Evolutionary conservation across 2,888 invertebrate species (phyloP).

Genomic region (Cataglyphis rosenhaueri): DNA sequence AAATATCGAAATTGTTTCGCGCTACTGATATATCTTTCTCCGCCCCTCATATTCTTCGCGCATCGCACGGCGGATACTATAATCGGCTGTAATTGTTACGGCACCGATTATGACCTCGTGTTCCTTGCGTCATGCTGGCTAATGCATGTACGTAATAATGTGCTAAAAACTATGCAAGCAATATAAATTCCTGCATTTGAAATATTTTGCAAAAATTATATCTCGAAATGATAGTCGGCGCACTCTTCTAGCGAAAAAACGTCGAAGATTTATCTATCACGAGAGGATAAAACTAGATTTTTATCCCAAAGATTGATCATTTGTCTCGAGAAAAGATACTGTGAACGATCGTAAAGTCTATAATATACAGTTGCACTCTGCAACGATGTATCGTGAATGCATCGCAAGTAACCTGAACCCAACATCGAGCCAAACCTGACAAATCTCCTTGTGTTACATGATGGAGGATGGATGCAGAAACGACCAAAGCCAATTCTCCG

Average conservation of each 20-base stretch:
- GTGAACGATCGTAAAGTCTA: conserved; percentile 34
- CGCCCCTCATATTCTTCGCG: conserved; percentile 22
- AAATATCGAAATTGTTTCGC: conserved; percentile 53
- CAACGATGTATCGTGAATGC: conserved; percentile 26
- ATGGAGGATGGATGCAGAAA: conserved; percentile 51
- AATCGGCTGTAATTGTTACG: conserved; percentile 11
- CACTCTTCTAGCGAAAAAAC: not conserved
- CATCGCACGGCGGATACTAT: not conserved
- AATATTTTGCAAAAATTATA: not conserved
- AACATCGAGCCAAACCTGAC: conserved; percentile 53
- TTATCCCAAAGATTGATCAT: not conserved
- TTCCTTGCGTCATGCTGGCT: not conserved
- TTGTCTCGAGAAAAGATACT: conserved; percentile 24
- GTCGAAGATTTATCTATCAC: not conserved
- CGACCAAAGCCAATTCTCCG: conserved; percentile 54
- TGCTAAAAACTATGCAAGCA: not conserved
- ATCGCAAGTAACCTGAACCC: conserved; percentile 35
- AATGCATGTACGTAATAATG: conserved; percentile 1
- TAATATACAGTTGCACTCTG: conserved; percentile 39
- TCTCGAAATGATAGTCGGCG: not conserved
- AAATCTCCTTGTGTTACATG: conserved; percentile 58
- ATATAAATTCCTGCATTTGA: not conserved
- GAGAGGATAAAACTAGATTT: not conserved
- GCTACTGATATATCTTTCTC: conserved; percentile 28
- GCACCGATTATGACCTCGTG: not conserved